Conservation (phyloP, 2,113 vertebrate genomes). For the Paramormyrops kingsleyae region DNA sequence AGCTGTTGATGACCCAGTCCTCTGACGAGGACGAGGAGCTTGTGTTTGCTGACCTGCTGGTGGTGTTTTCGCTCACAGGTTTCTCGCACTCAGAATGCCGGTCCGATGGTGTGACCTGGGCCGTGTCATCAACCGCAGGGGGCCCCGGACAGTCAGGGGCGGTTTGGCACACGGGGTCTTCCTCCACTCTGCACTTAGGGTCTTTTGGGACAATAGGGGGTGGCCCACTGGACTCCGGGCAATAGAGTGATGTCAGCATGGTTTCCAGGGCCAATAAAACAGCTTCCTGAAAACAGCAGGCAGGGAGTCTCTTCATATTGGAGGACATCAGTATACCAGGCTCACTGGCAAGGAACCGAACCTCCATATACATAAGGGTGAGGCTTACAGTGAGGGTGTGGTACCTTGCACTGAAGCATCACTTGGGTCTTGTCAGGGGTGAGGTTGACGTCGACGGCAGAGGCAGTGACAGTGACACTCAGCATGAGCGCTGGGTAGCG, state of each 20-base stretch:
- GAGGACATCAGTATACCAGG: neutral
- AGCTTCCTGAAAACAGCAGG: conserved; percentile 64
- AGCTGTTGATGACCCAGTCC: conserved; percentile 51
- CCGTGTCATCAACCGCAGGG: neutral
- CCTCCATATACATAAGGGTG: neutral
- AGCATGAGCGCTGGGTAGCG: conserved; percentile 78
- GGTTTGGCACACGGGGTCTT: neutral
- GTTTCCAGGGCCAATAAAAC: conserved; percentile 77
- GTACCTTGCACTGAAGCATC: conserved; percentile 86
- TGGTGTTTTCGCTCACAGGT: conserved; percentile 14
- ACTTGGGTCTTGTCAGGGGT: conserved; percentile 93
- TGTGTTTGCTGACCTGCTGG: conserved; percentile 41
- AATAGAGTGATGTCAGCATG: conserved; percentile 79
- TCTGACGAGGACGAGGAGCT: conserved; percentile 60
- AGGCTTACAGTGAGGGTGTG: neutral
- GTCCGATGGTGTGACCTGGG: conserved; percentile 10
- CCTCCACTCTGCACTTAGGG: conserved; percentile 42
- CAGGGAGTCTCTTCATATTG: neutral
- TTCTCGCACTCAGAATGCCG: neutral
- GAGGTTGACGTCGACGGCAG: conserved; percentile 82
- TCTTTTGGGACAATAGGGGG: conserved; percentile 51
- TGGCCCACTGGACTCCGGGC: conserved; percentile 54
- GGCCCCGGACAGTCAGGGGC: neutral
- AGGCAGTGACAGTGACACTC: conserved; percentile 72
- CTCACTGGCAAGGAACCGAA: neutral